Evolutionary conservation across 2,888 invertebrate genomes (phyloP), one percentile per base, ranked within the genome.

Genomic region (Brenthis ino): DNA sequence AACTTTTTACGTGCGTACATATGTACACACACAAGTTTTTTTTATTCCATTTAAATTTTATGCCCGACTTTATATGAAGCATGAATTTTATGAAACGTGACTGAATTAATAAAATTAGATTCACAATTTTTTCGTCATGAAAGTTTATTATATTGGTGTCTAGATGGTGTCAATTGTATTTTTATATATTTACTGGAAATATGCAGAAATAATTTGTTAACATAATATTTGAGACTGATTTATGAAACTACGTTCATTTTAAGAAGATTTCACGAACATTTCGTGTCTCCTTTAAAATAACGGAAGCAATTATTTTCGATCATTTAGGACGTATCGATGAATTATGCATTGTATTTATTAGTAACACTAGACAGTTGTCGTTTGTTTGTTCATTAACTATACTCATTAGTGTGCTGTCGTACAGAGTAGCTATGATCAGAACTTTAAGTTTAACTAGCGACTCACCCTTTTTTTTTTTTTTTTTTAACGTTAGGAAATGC

Each of bases 381-480:
- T 69, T 64, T 60, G 57, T 69, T 57, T 54, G 65, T 70, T 72
- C 70, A 70, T 72, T 72, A 72, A 72, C 72, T 69, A 60, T 53
- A 70, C 70, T 72, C 67, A 70, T 70, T 72, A 72, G 72, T 55
- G 67, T 60, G 64, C 66, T 65, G 14, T 65, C 16, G 48, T 50
- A 24, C 13, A 67, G 67, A 56, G 48, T 24, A 20, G 24, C n/a
- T 47, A 6, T 33, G n/a, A 37, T 11, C n/a, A 67, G 67, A 67
- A 51, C 3, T 11, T 28, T 3, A 5, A 11, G 20, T 28, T 28
- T 0, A 28, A 20, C 20, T 20, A 20, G 20, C 20, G 20, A 20
- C 20, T 20, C 20, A 20, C 20, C 20, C 20, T 20, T n/a, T n/a
- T n/a, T n/a, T n/a, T n/a, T n/a, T n/a, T n/a, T n/a, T n/a, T n/a